Evolutionary conservation across 1,140 invertebrate species (phyloP).

Genomic region (Pomacea maculata): DNA sequence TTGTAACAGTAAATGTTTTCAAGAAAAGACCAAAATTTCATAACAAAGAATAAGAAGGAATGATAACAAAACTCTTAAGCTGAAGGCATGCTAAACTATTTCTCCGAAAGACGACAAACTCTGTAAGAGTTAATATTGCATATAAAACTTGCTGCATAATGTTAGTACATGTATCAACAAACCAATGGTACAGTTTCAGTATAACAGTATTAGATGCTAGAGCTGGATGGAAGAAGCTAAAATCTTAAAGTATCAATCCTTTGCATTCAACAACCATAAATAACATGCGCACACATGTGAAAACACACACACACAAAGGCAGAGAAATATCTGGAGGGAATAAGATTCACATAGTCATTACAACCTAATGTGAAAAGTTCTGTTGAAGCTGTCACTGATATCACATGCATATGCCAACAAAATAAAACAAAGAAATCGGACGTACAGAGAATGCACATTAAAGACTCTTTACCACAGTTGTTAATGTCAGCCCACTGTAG

Average conservation of each 20-base stretch:
- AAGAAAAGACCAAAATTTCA: too few relatives aligned
- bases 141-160: neutral
- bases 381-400: neutral
- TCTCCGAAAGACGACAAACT: too few relatives aligned
- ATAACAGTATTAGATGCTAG: neutral
- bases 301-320: constrained; percentile 6
- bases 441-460: too few relatives aligned
- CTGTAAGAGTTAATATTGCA: too few relatives aligned
- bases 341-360: neutral
- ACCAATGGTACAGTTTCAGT: neutral
- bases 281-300: neutral
- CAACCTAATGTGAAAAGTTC: neutral
- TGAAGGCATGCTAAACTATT: too few relatives aligned
- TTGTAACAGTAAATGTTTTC: too few relatives aligned
- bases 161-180: neutral
- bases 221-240: neutral
- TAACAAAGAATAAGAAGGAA: too few relatives aligned
- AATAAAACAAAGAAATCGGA: too few relatives aligned
- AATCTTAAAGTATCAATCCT: neutral
- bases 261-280: neutral
- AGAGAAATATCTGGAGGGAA: neutral
- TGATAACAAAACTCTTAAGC: too few relatives aligned
- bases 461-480: too few relatives aligned
- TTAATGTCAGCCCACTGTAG: too few relatives aligned
- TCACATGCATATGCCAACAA: neutral